A percentile compares a stretch with the other conserved stretches of the same genome.
Conservation (phyloP, 2,888 invertebrate species). For the Sturmia bella region DNA sequence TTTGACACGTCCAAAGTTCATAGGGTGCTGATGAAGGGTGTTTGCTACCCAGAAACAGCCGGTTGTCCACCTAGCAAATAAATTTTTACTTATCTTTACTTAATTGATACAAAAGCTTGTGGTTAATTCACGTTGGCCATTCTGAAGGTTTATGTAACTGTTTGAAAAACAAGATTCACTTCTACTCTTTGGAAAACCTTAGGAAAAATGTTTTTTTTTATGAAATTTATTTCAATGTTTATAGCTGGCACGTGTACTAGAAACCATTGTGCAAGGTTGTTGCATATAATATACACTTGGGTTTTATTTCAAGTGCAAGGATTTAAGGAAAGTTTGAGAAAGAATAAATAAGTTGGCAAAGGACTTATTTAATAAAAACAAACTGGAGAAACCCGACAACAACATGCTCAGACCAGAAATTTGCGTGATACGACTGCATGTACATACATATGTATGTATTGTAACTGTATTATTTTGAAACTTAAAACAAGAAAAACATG, state of each 20-base stretch:
- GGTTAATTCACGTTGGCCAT: constrained; percentile 1
- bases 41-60: no score
- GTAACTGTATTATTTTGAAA: no score
- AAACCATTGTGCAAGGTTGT: constrained; percentile 36
- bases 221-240: neutral
- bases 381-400: neutral
- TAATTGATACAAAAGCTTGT: neutral
- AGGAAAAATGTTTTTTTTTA: constrained; percentile 14
- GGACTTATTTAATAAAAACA: neutral
- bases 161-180: neutral
- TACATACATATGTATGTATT: no score
- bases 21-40: no score
- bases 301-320: constrained; percentile 56
- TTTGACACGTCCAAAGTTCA: no score
- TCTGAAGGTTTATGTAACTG: constrained; percentile 25
- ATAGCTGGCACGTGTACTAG: constrained; percentile 35
- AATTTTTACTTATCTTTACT: no score
- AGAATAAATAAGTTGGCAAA: constrained; percentile 48
- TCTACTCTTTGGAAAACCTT: constrained; percentile 9
- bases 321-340: neutral
- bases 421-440: constrained; percentile 14
- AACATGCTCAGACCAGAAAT: neutral
- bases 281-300: constrained; percentile 17
- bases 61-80: no score
- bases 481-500: no score